A percentile compares a stretch with the other conserved stretches of the same genome.
phyloP scores from a whole-genome alignment of 2,888 invertebrate species.

The Minunthozetes semirufus region DNA sequence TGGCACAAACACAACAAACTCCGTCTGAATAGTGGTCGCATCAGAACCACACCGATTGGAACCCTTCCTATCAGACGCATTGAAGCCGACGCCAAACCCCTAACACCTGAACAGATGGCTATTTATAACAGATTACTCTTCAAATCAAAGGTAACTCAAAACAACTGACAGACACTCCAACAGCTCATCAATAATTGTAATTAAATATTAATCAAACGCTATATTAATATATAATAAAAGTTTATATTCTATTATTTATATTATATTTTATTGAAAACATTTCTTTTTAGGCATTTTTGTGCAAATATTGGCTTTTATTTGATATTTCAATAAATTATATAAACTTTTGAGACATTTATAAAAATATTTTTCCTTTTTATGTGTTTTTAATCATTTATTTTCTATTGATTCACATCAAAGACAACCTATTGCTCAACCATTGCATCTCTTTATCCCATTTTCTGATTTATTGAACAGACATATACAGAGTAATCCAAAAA shows the following conservation, averaged over 20 bases:
- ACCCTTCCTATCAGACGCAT: constrained; percentile 42
- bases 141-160: neutral
- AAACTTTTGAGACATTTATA: no score
- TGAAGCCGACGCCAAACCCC: constrained; percentile 42
- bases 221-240: no score
- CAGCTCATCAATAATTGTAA: no score
- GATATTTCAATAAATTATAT: neutral
- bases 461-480: no score
- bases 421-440: no score
- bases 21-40: neutral
- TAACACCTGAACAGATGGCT: constrained; percentile 39
- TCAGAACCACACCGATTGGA: constrained; percentile 25
- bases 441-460: no score
- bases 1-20: neutral
- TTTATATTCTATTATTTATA: neutral
- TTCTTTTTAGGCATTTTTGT: neutral
- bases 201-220: no score
- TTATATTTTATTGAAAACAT: no score
- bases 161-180: neutral
- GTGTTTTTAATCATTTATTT: no score
- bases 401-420: no score
- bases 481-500: no score
- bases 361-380: no score
- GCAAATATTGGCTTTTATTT: neutral
- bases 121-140: neutral